These are phyloP conservation scores for Bombus breviceps DNA, from an alignment of 1,140 invertebrate genomes.

Conservation along the genomic window DNA sequence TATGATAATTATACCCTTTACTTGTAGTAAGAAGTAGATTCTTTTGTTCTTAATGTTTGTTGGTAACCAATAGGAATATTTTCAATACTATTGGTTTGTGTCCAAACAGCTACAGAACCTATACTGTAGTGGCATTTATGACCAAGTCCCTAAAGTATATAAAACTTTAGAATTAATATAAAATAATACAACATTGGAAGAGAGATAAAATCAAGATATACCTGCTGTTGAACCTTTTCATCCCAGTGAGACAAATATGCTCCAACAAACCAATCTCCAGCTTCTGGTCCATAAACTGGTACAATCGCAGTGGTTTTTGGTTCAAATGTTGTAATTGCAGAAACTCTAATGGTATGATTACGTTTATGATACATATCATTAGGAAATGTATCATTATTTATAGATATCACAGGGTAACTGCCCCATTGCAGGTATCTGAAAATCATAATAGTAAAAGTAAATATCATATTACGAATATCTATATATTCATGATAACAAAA, in stretches of 20 bases:
- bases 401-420: constrained; percentile 84
- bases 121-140: constrained; percentile 84
- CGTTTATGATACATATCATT: constrained; percentile 74
- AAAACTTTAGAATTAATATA: not conserved
- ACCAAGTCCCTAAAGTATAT: constrained; percentile 72
- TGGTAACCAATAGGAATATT: constrained; percentile 78
- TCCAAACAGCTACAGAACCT: constrained; percentile 84
- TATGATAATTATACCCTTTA: constrained; percentile 59
- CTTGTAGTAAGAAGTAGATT: constrained; percentile 82
- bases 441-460: constrained; percentile 36
- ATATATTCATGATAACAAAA: not conserved
- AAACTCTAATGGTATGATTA: constrained; percentile 76
- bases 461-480: not conserved
- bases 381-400: constrained; percentile 82
- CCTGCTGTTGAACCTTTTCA: constrained; percentile 84
- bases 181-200: not conserved
- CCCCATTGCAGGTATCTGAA: constrained; percentile 84
- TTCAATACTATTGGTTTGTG: constrained; percentile 76
- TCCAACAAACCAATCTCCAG: constrained; percentile 85
- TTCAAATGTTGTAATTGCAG: constrained; percentile 79
- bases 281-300: constrained; percentile 82
- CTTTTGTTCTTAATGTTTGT: constrained; percentile 74
- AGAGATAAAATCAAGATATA: constrained; percentile 52
- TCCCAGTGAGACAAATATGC: constrained; percentile 84
- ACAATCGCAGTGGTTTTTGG: constrained; percentile 79